Evolutionary conservation across 2,797 vertebrate genomes (phyloP).

Genomic region (Dicrostonyx torquatus): DNA sequence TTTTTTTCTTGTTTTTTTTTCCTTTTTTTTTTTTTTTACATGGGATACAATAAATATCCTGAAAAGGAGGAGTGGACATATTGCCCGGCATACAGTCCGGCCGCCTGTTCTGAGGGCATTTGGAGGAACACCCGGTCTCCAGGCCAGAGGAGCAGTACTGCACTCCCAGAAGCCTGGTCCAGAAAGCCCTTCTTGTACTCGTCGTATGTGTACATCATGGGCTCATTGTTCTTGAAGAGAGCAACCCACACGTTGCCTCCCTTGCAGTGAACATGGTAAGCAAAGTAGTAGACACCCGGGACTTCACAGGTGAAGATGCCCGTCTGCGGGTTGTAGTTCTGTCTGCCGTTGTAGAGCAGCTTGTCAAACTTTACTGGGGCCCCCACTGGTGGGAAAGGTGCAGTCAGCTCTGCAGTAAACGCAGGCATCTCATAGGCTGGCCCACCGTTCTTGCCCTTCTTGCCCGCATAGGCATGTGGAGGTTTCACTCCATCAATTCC

Average conservation of each 20-base stretch:
- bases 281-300: constrained; percentile 97
- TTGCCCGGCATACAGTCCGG: constrained; percentile 97
- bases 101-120: constrained; percentile 96
- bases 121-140: constrained; percentile 96
- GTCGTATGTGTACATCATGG: constrained; percentile 98
- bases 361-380: constrained; percentile 96
- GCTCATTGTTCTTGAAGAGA: constrained; percentile 96
- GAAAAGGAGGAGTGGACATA: constrained; percentile 98
- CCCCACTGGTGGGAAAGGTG: constrained; percentile 94
- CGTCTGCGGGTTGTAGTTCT: constrained; percentile 96
- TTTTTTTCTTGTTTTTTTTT: neutral
- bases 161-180: constrained; percentile 98
- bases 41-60: constrained; percentile 97
- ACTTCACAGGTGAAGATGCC: constrained; percentile 96
- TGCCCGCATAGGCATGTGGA: constrained; percentile 88
- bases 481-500: constrained; percentile 90
- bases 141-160: constrained; percentile 92
- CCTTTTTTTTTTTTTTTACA: constrained; percentile 87
- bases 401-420: constrained; percentile 94
- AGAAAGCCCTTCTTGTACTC: constrained; percentile 97
- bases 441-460: constrained; percentile 88
- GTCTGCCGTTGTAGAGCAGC: constrained; percentile 95
- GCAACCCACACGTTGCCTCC: constrained; percentile 97
- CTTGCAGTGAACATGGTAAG: constrained; percentile 98
- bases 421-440: constrained; percentile 91